Evolutionary conservation across 1,140 invertebrate genomes (phyloP).

Genomic region (Aphelenchoides avenae): DNA sequence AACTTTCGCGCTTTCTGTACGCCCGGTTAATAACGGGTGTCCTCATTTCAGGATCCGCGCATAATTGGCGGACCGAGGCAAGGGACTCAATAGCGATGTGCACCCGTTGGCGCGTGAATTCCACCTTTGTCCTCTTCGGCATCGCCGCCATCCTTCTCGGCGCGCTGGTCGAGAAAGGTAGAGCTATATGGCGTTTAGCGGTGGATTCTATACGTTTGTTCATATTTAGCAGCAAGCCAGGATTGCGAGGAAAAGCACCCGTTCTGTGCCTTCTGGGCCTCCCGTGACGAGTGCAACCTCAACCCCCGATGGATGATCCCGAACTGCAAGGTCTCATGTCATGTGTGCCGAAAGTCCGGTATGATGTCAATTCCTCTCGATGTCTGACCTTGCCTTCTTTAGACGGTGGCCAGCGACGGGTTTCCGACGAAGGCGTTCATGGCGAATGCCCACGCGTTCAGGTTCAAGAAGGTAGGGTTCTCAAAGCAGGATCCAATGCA

Average conservation of each 20-base stretch:
- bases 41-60: too few relatives aligned
- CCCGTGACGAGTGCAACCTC: slow-evolving; percentile 19
- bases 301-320: slow-evolving; percentile 32
- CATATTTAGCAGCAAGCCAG: too few relatives aligned
- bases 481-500: slow-evolving; percentile 1
- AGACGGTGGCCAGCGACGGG: slow-evolving; percentile 25
- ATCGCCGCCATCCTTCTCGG: too few relatives aligned
- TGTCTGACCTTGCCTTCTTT: slow-evolving; percentile 17
- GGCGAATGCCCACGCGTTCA: background rate
- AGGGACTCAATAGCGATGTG: too few relatives aligned
- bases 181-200: too few relatives aligned
- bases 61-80: too few relatives aligned
- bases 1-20: too few relatives aligned
- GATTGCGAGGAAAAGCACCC: slow-evolving; percentile 16
- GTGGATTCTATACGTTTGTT: too few relatives aligned
- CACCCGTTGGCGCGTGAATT: too few relatives aligned
- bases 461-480: background rate
- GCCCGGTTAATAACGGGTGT: too few relatives aligned
- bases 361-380: background rate
- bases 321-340: slow-evolving; percentile 32
- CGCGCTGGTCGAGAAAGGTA: too few relatives aligned
- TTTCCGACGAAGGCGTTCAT: background rate
- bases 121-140: too few relatives aligned
- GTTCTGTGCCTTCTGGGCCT: slow-evolving; percentile 28
- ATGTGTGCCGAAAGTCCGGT: slow-evolving; percentile 9